Conservation (phyloP, 2,113 vertebrate species). For the Pithys albifrons region DNA sequence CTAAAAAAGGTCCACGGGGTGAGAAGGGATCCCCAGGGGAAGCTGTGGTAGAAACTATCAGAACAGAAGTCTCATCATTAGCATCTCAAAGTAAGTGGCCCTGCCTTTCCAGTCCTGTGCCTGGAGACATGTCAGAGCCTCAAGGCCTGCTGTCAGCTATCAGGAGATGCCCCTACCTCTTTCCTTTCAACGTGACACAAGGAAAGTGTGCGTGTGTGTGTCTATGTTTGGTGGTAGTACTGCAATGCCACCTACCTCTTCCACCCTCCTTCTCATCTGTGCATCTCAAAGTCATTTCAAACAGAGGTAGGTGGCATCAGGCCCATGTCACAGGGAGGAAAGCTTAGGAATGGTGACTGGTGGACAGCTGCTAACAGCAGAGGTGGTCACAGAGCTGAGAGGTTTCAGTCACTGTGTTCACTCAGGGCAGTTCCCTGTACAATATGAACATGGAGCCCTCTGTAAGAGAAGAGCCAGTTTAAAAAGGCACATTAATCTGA, state of each 20-base stretch:
- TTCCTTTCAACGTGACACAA: not conserved
- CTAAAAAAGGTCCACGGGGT: slow-evolving; percentile 75
- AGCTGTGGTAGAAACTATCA: slow-evolving; percentile 60
- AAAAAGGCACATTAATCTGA: not conserved
- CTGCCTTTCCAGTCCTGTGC: not conserved
- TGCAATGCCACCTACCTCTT: not conserved
- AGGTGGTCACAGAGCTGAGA: not conserved
- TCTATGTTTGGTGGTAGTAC: not conserved
- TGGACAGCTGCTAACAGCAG: not conserved
- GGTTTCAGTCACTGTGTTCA: not conserved
- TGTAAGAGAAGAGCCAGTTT: not conserved
- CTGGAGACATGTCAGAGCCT: not conserved
- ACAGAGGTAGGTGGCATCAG: not conserved
- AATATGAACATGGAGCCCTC: not conserved
- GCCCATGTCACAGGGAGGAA: not conserved
- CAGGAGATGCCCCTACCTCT: not conserved
- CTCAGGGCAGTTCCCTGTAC: not conserved
- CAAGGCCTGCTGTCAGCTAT: not conserved
- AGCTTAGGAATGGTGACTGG: not conserved
- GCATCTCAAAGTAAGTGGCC: slow-evolving; percentile 46
- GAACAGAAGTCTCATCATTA: slow-evolving; percentile 49
- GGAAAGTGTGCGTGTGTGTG: not conserved
- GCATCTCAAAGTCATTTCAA: not conserved
- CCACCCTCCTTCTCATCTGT: not conserved
- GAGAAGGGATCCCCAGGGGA: slow-evolving; percentile 81